Percentiles rank a stretch among this genome's conserved stretches.
phyloP scores from a whole-genome alignment of 2,113 vertebrate species.

The Colaptes auratus region DNA sequence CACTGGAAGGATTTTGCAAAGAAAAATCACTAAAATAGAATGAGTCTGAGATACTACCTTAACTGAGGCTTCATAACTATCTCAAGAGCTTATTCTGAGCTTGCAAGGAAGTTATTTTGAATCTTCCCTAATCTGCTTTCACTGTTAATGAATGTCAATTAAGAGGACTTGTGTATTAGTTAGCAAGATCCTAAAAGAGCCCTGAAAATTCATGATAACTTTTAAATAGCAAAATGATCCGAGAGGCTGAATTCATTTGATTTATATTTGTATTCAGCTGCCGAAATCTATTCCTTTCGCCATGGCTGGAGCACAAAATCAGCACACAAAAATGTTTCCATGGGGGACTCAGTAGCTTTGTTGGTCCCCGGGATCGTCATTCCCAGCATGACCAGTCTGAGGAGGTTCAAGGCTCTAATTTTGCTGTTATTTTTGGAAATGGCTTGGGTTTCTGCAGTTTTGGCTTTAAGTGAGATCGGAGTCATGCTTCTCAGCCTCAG shows the following conservation, averaged over 20 bases:
- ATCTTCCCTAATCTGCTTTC: neutral
- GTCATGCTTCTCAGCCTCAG: conserved; percentile 72
- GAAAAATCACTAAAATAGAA: neutral
- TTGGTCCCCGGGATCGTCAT: conserved; percentile 57
- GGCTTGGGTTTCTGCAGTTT: conserved; percentile 74
- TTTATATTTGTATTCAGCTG: conserved; percentile 23
- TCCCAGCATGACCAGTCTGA: conserved; percentile 69
- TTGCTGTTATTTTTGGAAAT: conserved; percentile 84
- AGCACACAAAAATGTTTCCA: conserved; percentile 59
- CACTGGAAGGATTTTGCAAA: neutral
- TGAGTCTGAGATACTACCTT: neutral
- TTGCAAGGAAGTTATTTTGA: neutral
- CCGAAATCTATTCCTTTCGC: neutral
- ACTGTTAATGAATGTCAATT: neutral
- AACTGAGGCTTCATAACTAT: neutral
- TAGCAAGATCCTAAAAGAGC: neutral
- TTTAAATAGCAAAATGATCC: neutral
- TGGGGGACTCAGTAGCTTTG: conserved; percentile 57
- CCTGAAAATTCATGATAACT: neutral
- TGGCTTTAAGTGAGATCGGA: conserved; percentile 76
- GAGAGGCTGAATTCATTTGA: conserved; percentile 3
- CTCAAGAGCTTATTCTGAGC: neutral
- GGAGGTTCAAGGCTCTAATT: conserved; percentile 71
- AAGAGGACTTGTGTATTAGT: neutral
- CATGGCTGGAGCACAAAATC: conserved; percentile 59